Evolutionary conservation across 2,797 vertebrate genomes (phyloP).

Genomic region (Danio albolineatus): DNA sequence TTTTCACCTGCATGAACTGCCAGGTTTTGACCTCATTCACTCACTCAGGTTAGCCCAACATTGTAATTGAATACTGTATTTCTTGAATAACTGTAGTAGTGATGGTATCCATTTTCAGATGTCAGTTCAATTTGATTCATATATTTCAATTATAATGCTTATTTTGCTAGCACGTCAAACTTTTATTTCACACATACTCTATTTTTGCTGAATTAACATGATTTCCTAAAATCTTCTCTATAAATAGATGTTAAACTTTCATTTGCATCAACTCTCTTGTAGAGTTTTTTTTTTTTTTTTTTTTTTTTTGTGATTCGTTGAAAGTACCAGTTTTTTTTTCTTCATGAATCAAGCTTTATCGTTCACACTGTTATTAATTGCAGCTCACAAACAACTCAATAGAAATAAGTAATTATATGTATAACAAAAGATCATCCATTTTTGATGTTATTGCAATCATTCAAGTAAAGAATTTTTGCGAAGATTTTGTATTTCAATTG

Average conservation of each 20-base stretch:
- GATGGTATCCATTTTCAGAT: background rate
- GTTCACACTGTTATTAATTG: background rate
- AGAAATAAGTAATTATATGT: background rate
- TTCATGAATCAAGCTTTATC: background rate
- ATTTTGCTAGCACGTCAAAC: background rate
- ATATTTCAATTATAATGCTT: background rate
- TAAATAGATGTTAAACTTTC: background rate
- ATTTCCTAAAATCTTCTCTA: background rate
- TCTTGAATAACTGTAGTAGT: background rate
- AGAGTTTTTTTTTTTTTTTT: too few species aligned
- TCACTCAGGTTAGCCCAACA: slow-evolving; percentile 85
- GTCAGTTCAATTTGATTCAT: background rate
- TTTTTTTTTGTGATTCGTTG: background rate
- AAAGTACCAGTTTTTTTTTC: background rate
- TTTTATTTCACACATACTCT: too few species aligned
- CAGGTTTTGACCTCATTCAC: slow-evolving; percentile 94
- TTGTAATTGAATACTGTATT: background rate
- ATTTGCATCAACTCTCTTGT: background rate
- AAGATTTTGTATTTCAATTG: too few species aligned
- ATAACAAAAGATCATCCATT: background rate
- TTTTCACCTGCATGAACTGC: slow-evolving; percentile 98
- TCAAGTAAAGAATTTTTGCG: background rate
- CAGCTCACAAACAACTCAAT: background rate
- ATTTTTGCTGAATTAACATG: background rate
- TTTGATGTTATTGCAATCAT: background rate